These are phyloP conservation scores for Anarrhichthys ocellatus DNA, from an alignment of 2,113 vertebrate species.

Conservation along the genomic window DNA sequence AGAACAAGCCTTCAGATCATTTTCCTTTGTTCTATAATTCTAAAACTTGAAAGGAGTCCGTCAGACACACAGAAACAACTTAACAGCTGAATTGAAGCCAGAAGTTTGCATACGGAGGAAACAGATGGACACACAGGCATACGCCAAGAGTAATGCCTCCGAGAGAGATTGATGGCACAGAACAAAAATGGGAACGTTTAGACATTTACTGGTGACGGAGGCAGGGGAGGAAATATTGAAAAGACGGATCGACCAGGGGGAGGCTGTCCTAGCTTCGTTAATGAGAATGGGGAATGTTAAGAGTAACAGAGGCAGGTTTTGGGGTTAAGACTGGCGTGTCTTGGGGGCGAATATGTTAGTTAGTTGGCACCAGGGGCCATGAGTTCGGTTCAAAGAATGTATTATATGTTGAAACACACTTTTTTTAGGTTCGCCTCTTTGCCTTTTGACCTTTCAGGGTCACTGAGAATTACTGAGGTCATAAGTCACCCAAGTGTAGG, in stretches of 20 bases:
- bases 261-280: background rate
- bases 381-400: slow-evolving; percentile 20
- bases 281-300: slow-evolving; percentile 22
- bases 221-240: slow-evolving; percentile 8
- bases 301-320: background rate
- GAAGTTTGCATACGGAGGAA: slow-evolving; percentile 26
- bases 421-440: slow-evolving; percentile 20
- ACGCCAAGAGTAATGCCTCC: slow-evolving; percentile 16
- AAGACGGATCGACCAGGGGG: slow-evolving; percentile 5
- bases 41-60: slow-evolving; percentile 7
- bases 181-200: slow-evolving; percentile 1
- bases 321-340: background rate
- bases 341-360: slow-evolving; percentile 12
- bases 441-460: slow-evolving; percentile 48
- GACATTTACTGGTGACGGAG: slow-evolving; percentile 17
- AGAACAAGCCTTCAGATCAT: background rate
- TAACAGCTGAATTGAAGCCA: background rate
- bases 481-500: slow-evolving; percentile 30
- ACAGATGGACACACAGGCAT: slow-evolving; percentile 28
- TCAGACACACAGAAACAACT: background rate
- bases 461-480: slow-evolving; percentile 52
- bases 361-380: background rate
- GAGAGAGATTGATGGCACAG: slow-evolving; percentile 32
- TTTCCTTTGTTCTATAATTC: background rate
- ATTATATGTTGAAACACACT: slow-evolving; percentile 29